Evolutionary conservation across 2,113 vertebrate species (phyloP).

Genomic region (Daboia siamensis): DNA sequence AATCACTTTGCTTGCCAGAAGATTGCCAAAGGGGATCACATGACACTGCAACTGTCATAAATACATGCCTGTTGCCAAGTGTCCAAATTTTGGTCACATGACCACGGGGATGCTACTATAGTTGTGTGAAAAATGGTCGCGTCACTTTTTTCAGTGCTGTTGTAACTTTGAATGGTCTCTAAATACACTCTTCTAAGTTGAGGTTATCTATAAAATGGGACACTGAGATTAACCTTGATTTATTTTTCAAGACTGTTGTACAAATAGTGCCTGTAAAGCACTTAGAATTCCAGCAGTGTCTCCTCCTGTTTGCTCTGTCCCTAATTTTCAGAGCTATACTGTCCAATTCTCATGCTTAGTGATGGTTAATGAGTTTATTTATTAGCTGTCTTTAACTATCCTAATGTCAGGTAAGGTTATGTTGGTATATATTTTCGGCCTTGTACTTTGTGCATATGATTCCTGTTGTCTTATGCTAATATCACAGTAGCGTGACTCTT

Average conservation of each 20-base stretch:
- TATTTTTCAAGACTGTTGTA: background rate
- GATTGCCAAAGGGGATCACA: background rate
- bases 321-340: background rate
- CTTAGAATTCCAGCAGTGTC: background rate
- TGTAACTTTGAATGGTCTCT: background rate
- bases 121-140: background rate
- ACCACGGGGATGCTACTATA: background rate
- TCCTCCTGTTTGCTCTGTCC: background rate
- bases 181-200: background rate
- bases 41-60: background rate
- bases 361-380: background rate
- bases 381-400: background rate
- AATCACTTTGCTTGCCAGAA: background rate
- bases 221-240: background rate
- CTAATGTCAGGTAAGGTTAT: background rate
- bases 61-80: background rate
- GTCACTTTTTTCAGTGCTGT: background rate
- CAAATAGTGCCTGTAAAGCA: background rate
- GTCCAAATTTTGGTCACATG: background rate
- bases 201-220: background rate
- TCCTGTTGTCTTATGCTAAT: background rate
- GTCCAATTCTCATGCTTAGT: background rate
- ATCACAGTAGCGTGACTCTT: background rate
- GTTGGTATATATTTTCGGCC: background rate
- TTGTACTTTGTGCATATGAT: background rate